Evolutionary conservation across 2,888 invertebrate species (phyloP).

Genomic region (Nymphalis urticae): DNA sequence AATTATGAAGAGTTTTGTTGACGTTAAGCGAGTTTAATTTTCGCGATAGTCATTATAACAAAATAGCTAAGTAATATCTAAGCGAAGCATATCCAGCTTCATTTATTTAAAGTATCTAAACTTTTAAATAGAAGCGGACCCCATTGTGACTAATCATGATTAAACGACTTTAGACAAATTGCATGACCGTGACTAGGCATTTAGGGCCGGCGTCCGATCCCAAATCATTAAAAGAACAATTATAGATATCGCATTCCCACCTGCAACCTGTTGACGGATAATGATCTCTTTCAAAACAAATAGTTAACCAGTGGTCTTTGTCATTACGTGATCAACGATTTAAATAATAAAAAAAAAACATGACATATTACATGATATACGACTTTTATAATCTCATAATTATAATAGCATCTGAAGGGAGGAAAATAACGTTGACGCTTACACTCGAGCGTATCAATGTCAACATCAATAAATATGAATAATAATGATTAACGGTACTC

Average conservation of each 20-base stretch:
- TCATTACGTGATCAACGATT: conserved; percentile 32
- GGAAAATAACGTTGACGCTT: conserved; percentile 22
- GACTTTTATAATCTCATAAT: conserved; percentile 29
- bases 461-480: conserved; percentile 14
- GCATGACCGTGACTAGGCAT: conserved; percentile 81
- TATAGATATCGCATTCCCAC: conserved; percentile 79
- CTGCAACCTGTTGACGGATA: conserved; percentile 78
- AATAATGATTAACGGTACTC: conserved; percentile 12
- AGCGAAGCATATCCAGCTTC: conserved; percentile 55
- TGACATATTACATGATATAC: conserved; percentile 24
- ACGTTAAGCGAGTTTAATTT: conserved; percentile 12
- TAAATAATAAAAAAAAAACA: conserved; percentile 17
- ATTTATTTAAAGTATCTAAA: conserved; percentile 66
- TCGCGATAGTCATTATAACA: conserved; percentile 32
- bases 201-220: conserved; percentile 68
- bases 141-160: conserved; percentile 82
- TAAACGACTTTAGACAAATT: conserved; percentile 82
- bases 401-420: conserved; percentile 19
- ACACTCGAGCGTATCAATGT: conserved; percentile 23
- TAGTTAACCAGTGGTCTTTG: conserved; percentile 53
- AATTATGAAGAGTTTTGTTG: background rate
- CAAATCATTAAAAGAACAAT: conserved; percentile 81
- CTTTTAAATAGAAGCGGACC: conserved; percentile 73
- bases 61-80: conserved; percentile 18
- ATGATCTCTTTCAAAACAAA: conserved; percentile 78